Conservation (phyloP, 1,140 invertebrate genomes). For the Apis mellifera region Amel_HAv3.1 CM009936.2:7736001-7736500, state of each 20-base stretch:
- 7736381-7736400: too few relatives aligned
- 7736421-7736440: neutral
- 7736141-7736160: conserved; percentile 27
- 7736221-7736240: conserved; percentile 57
- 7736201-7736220: conserved; percentile 51
- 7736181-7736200: conserved; percentile 39
- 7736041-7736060: neutral
- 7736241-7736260: conserved; percentile 21
- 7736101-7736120: neutral
- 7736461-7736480: too few relatives aligned
- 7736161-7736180: conserved; percentile 40
- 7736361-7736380: neutral
- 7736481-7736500: too few relatives aligned
- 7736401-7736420: neutral
- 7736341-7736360: neutral
- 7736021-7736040: neutral
- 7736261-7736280: conserved; percentile 5
- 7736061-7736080: neutral
- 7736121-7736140: neutral
- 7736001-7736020: too few relatives aligned
- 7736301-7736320: neutral
- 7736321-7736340: neutral
- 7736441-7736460: too few relatives aligned
- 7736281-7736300: neutral
- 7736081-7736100: neutral